A percentile compares a stretch with the other conserved stretches of the same genome.
Conservation (phyloP, 64 coral and sea anemone species). For the Montipora capricornis region DNA sequence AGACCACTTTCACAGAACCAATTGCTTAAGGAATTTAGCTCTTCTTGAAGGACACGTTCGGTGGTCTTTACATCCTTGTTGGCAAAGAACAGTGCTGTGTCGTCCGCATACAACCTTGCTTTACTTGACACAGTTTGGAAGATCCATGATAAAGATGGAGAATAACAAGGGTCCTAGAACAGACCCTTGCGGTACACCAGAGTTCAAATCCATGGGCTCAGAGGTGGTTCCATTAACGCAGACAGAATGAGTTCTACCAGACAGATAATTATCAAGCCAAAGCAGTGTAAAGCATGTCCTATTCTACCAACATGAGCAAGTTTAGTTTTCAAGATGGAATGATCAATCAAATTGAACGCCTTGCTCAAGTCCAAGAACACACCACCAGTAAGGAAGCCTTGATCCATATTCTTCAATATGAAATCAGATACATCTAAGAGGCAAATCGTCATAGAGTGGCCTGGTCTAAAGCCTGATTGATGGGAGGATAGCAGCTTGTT, state of each 20-base stretch:
- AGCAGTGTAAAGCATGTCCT: not conserved
- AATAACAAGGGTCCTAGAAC: not conserved
- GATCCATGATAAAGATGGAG: not conserved
- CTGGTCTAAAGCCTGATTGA: conserved; percentile 1
- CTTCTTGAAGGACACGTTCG: not conserved
- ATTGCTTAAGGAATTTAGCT: not conserved
- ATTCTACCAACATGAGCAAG: not conserved
- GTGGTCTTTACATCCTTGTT: not conserved
- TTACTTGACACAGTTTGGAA: not conserved
- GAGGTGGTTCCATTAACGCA: not conserved
- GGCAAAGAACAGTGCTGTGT: not conserved
- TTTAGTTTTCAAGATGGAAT: not conserved
- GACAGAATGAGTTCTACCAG: not conserved
- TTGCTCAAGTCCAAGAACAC: not conserved
- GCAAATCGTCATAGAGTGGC: not conserved
- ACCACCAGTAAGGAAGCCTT: not conserved
- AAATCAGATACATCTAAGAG: conserved; percentile 1
- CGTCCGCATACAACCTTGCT: not conserved
- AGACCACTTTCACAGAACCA: not conserved
- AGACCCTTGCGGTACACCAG: not conserved
- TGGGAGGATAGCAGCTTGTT: not conserved
- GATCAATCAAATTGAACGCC: conserved; percentile 7
- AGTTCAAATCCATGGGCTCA: not conserved
- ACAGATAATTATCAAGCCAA: not conserved
- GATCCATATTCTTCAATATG: not conserved